phyloP scores from a whole-genome alignment of 2,797 vertebrate genomes.

The Paguma larvata region DNA sequence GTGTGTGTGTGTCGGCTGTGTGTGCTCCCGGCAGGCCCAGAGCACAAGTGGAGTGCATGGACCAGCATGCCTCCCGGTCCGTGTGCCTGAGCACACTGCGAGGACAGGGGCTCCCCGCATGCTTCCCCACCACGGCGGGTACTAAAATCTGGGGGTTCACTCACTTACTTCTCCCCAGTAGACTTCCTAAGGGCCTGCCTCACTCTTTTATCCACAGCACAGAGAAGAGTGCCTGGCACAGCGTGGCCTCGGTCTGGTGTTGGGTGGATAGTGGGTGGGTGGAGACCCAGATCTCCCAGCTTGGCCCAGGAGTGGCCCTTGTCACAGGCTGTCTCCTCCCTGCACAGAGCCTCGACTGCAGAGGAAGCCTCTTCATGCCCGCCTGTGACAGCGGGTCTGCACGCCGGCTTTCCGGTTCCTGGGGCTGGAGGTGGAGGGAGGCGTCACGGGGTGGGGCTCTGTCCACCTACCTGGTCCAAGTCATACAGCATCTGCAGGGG shows the following conservation, averaged over 20 bases:
- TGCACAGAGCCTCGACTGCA: background rate
- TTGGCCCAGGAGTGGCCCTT: background rate
- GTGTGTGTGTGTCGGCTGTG: background rate
- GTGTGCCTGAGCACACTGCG: background rate
- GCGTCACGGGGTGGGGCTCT: background rate
- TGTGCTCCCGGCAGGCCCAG: background rate
- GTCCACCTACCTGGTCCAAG: constrained; percentile 92
- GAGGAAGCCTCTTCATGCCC: background rate
- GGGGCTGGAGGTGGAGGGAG: background rate
- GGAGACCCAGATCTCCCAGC: background rate
- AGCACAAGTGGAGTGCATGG: background rate
- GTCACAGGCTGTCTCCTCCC: background rate
- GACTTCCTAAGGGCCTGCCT: background rate
- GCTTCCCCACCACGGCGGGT: background rate
- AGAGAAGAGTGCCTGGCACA: background rate
- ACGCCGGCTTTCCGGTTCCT: background rate
- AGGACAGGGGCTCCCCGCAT: background rate
- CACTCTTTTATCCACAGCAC: background rate
- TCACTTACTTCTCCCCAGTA: background rate
- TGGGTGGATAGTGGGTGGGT: background rate
- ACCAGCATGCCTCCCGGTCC: background rate
- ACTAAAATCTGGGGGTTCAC: background rate
- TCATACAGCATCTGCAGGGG: constrained; percentile 94
- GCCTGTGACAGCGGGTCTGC: background rate
- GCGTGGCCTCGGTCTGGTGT: background rate